Evolutionary conservation across 2,797 vertebrate species (phyloP).

Genomic region (Galaxias olidus): DNA sequence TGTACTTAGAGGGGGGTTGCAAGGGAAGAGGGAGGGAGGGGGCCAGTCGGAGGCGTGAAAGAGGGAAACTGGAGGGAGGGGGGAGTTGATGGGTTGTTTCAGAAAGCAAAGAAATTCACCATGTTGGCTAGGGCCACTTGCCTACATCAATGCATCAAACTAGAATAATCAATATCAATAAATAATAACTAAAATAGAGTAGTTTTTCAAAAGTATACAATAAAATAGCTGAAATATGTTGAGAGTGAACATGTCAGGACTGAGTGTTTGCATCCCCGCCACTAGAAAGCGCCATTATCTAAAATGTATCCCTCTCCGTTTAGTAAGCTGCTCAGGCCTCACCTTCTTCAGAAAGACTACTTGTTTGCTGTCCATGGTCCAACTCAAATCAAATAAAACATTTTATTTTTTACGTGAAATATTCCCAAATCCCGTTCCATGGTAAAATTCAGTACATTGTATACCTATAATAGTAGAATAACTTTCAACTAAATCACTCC

Average conservation of each 20-base stretch:
- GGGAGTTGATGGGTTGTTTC: no score
- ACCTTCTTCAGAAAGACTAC: neutral
- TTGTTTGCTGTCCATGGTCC: neutral
- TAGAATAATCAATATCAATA: no score
- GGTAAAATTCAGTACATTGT: no score
- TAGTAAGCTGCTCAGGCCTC: neutral
- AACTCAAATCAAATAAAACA: no score
- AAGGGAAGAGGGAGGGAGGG: slow-evolving; percentile 1
- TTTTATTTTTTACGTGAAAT: no score
- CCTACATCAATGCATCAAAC: no score
- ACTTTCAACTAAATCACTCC: neutral
- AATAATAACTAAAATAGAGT: neutral
- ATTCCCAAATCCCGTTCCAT: no score
- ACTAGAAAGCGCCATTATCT: slow-evolving; percentile 49
- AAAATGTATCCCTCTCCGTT: neutral
- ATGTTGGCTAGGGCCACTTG: no score
- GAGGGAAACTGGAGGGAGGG: slow-evolving; percentile 4
- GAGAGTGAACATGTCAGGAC: neutral
- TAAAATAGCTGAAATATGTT: neutral
- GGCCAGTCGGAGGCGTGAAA: slow-evolving; percentile 5
- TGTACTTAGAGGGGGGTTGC: slow-evolving; percentile 5
- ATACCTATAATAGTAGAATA: no score
- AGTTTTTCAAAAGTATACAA: neutral
- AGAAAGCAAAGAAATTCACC: no score
- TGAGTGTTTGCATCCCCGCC: slow-evolving; percentile 25